These are phyloP conservation scores for Illadopsis cleaveri DNA, from an alignment of 2,113 vertebrate genomes.

Conservation along the genomic window DNA sequence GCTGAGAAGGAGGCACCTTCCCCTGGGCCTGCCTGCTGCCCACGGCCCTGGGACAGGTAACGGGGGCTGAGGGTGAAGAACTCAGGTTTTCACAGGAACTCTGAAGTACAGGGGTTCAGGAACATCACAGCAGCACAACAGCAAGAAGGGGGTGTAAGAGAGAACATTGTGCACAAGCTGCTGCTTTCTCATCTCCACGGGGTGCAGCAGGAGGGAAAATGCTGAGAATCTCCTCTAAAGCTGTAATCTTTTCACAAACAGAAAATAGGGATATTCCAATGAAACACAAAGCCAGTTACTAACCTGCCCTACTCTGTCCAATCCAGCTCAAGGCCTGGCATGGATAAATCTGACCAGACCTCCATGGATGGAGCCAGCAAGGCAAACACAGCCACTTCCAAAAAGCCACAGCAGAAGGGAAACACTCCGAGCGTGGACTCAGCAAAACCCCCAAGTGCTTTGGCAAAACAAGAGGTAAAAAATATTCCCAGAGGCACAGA, in stretches of 20 bases:
- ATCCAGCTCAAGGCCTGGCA: neutral
- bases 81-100: neutral
- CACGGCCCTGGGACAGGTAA: constrained; percentile 57
- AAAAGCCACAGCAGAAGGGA: neutral
- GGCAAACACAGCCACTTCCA: neutral
- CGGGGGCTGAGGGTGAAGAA: neutral
- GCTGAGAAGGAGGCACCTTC: constrained; percentile 46
- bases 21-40: constrained; percentile 17
- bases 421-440: accelerated
- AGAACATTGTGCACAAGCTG: accelerated
- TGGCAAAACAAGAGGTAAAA: neutral
- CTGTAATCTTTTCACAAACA: neutral
- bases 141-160: neutral
- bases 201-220: neutral
- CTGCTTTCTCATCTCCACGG: neutral
- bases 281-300: neutral
- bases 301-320: neutral
- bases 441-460: accelerated
- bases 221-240: neutral
- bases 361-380: neutral
- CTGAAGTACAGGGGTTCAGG: neutral
- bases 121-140: neutral
- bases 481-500: neutral
- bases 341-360: neutral
- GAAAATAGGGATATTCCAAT: neutral